phyloP scores from a whole-genome alignment of 2,113 vertebrate genomes.

The Aldabrachelys gigantea region DNA sequence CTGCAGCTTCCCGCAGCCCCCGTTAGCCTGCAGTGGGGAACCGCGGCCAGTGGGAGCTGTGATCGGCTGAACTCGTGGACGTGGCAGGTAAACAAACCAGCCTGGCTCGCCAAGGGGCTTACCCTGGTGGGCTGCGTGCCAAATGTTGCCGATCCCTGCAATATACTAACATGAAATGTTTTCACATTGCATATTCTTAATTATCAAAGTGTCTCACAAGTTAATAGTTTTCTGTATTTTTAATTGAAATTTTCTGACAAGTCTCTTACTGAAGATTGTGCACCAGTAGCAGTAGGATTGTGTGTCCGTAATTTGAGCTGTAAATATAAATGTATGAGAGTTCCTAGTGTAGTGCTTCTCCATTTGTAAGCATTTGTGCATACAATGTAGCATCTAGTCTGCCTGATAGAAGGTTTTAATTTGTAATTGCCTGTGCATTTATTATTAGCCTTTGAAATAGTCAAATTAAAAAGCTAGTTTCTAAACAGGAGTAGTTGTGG shows the following conservation, averaged over 20 bases:
- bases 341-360: neutral
- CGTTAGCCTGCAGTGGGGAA: too few species aligned
- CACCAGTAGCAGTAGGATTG: neutral
- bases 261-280: neutral
- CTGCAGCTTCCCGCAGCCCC: too few species aligned
- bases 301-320: neutral
- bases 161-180: neutral
- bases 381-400: neutral
- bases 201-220: neutral
- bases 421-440: neutral
- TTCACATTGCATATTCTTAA: neutral
- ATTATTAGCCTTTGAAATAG: neutral
- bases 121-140: too few species aligned
- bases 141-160: too few species aligned
- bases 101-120: too few species aligned
- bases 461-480: too few species aligned
- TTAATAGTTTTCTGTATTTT: neutral
- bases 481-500: too few species aligned
- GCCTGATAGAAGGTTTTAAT: neutral
- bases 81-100: too few species aligned
- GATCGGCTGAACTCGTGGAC: too few species aligned
- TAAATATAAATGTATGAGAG: neutral
- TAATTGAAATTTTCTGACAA: neutral
- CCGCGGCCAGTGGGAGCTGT: too few species aligned
- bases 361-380: neutral